Evolutionary conservation across 2,113 vertebrate species (phyloP), one percentile per base, ranked within the genome.

Genomic region (Callopanchax toddi): DNA sequence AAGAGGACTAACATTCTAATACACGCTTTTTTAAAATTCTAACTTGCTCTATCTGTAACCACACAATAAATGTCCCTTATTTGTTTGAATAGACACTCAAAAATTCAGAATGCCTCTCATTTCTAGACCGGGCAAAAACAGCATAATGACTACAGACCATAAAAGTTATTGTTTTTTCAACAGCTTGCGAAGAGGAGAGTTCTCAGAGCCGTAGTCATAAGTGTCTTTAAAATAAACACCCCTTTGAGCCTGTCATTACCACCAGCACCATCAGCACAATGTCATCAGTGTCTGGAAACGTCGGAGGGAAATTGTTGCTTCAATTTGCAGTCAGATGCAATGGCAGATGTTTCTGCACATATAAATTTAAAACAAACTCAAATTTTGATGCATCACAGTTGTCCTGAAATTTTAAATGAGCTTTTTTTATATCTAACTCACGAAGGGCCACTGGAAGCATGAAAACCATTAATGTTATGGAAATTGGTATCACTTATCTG

Each of bases 211-310:
- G 46, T 71, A 73, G 65, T 78, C 62, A 55, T 59, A 71, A 85
- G 72, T 75, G 79, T 63, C 74, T 86, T 74, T 82, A 82, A 77
- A 85, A 85, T 76, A 89, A 87, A 83, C 74, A 89, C 67, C 74
- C 72, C 73, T 84, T 74, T 74, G 77, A 81, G 77, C 40, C n/a
- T n/a, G n/a, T n/a, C n/a, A n/a, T n/a, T n/a, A n/a, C n/a, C n/a
- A n/a, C n/a, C n/a, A 42, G 67, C 74, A 85, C 75, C 83, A 86
- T 79, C 86, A 77, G 61, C 62, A 49, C 78, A 76, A 84, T 82
- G 77, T 81, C 75, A 84, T 79, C 75, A 72, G 58, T 52, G 26
- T 79, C 63, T 74, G 50, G 81, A 85, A 85, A 61, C 73, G 76
- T 82, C 75, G 48, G 32, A 80, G 44, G 20, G 25, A 81, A 84